Conservation (phyloP, 2,113 vertebrate species). For the Struthio camelus region DNA sequence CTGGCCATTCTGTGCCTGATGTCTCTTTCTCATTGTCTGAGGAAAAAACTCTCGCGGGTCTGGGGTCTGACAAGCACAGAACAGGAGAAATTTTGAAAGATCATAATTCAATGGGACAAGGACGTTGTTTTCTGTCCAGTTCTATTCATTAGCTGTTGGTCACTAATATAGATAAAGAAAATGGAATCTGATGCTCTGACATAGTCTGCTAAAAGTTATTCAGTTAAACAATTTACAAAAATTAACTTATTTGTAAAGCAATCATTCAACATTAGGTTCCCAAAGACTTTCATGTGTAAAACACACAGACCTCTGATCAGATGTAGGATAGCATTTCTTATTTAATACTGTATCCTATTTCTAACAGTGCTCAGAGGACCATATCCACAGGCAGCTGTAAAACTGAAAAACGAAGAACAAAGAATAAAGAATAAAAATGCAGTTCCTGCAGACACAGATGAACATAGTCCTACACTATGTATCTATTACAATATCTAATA, state of each 20-base stretch:
- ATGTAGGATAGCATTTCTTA: not conserved
- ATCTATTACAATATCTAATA: not conserved
- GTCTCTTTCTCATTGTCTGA: not conserved
- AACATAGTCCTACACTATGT: not conserved
- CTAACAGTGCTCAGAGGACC: not conserved
- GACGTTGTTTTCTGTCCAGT: not conserved
- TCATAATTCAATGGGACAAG: not conserved
- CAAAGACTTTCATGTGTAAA: not conserved
- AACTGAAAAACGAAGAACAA: not conserved
- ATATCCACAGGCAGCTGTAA: not conserved
- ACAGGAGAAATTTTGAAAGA: not conserved
- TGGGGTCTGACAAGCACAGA: not conserved
- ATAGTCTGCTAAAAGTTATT: not conserved
- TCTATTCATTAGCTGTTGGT: not conserved
- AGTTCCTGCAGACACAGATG: not conserved
- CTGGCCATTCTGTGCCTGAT: accelerated
- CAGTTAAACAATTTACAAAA: not conserved
- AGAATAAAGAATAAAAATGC: not conserved
- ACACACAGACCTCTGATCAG: not conserved
- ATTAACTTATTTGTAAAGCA: not conserved
- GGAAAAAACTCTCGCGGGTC: not conserved
- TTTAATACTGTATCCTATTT: not conserved
- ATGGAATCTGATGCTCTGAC: not conserved
- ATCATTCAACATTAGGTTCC: not conserved
- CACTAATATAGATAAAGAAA: not conserved